Percentiles rank a stretch among this genome's conserved stretches.
Conservation (phyloP, 2,113 vertebrate genomes). For the Siniperca chuatsi region DNA sequence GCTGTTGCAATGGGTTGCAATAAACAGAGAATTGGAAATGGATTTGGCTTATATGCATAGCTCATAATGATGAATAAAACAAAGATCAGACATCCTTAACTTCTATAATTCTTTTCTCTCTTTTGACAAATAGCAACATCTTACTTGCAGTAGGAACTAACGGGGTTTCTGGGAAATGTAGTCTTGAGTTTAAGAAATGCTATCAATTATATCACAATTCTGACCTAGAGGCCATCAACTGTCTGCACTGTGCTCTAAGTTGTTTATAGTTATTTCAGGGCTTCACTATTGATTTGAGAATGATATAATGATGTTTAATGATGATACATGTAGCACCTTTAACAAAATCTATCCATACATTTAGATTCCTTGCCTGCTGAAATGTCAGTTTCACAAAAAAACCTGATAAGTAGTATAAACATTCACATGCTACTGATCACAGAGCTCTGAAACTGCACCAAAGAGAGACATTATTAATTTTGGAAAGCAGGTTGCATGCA, state of each 20-base stretch:
- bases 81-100: background rate
- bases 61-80: background rate
- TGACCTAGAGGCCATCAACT: background rate
- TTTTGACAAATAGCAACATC: background rate
- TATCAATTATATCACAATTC: background rate
- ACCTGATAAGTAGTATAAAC: background rate
- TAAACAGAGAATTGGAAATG: background rate
- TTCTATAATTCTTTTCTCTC: background rate
- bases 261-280: background rate
- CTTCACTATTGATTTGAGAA: background rate
- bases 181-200: background rate
- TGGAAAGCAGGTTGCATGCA: conserved; percentile 48
- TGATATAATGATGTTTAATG: background rate
- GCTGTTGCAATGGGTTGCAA: background rate
- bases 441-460: conserved; percentile 32
- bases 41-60: background rate
- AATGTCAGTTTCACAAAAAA: conserved; percentile 3
- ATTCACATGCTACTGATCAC: conserved; percentile 46
- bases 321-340: conserved; percentile 17
- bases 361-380: background rate
- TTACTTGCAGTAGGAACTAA: background rate
- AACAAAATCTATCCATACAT: background rate
- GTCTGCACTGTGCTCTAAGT: background rate
- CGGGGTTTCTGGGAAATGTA: background rate
- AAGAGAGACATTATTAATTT: conserved; percentile 1